These are phyloP conservation scores for Limanda limanda DNA, from an alignment of 2,113 vertebrate genomes.

Conservation along the genomic window DNA sequence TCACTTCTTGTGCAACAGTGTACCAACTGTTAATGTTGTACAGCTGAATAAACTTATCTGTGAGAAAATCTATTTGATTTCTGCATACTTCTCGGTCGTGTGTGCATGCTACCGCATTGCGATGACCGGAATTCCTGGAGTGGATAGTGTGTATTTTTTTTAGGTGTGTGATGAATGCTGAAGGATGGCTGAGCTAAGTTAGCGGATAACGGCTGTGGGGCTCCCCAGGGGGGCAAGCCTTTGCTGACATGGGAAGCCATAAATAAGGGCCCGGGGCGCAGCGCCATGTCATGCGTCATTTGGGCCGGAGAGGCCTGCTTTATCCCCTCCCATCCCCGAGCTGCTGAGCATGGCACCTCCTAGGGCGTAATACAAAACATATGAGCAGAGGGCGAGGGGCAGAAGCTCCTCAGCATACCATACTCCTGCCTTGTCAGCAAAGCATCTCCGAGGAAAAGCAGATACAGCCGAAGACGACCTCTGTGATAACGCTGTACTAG, in stretches of 20 bases:
- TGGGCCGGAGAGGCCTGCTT: conserved; percentile 76
- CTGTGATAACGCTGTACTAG: conserved; percentile 36
- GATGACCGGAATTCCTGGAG: conserved; percentile 47
- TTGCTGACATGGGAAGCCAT: conserved; percentile 84
- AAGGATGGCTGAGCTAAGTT: conserved; percentile 46
- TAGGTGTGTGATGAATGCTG: conserved; percentile 42
- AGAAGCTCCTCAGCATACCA: conserved; percentile 75
- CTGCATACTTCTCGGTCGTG: conserved; percentile 42
- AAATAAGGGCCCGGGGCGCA: conserved; percentile 81
- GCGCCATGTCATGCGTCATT: conserved; percentile 82
- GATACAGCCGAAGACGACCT: conserved; percentile 45
- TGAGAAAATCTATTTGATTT: conserved; percentile 59
- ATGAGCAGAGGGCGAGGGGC: conserved; percentile 77
- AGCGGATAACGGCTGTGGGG: conserved; percentile 57
- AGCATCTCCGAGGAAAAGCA: conserved; percentile 70
- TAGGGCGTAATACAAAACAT: conserved; percentile 83
- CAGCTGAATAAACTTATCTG: conserved; percentile 53
- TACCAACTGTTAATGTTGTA: conserved; percentile 45
- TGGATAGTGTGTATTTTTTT: conserved; percentile 37
- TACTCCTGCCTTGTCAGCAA: conserved; percentile 71
- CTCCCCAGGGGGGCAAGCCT: conserved; percentile 76
- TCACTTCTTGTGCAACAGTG: conserved; percentile 53
- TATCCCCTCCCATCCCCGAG: conserved; percentile 73
- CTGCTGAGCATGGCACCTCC: conserved; percentile 81
- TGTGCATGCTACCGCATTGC: conserved; percentile 44